Evolutionary conservation across 2,113 vertebrate genomes (phyloP).

Genomic region (Myocastor coypus): DNA sequence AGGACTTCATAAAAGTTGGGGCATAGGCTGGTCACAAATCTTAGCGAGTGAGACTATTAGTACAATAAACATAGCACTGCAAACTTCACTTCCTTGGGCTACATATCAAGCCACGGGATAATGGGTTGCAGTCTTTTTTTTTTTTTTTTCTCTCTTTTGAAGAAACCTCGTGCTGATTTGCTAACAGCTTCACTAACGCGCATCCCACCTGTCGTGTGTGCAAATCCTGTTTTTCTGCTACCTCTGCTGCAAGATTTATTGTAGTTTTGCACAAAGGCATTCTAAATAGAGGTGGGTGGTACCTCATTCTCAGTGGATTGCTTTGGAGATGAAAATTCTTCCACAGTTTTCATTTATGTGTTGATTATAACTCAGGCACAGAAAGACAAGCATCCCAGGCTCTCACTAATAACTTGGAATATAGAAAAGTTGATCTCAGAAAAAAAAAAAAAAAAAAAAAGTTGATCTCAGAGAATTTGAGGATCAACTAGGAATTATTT

Average conservation of each 20-base stretch:
- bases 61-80: not conserved
- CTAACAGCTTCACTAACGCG: not conserved
- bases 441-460: too few species aligned
- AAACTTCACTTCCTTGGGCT: not conserved
- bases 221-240: not conserved
- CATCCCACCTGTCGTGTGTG: not conserved
- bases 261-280: not conserved
- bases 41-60: not conserved
- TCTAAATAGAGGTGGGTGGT: not conserved
- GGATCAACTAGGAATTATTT: not conserved
- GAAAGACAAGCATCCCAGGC: not conserved
- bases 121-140: not conserved
- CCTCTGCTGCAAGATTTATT: not conserved
- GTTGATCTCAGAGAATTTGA: not conserved
- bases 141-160: not conserved
- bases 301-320: not conserved
- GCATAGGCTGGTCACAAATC: not conserved
- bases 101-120: not conserved
- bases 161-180: not conserved
- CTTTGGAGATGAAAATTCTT: not conserved
- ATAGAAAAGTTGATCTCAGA: too few species aligned
- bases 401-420: not conserved
- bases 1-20: not conserved
- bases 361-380: not conserved
- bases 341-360: not conserved